phyloP scores from a whole-genome alignment of 2,113 vertebrate genomes.

The Saguinus imperator region DNA sequence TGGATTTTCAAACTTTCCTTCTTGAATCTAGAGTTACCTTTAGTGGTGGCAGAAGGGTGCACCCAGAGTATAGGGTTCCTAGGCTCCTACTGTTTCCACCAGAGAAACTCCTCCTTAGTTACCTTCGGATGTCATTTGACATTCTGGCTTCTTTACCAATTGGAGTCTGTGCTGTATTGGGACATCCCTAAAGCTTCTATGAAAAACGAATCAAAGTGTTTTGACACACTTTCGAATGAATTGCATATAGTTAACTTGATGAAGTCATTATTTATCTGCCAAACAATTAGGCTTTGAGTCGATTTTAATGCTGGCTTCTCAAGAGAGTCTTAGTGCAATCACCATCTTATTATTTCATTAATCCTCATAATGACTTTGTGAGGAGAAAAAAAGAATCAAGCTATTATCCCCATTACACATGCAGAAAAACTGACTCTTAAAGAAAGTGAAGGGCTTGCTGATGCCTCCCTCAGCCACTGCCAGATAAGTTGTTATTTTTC shows the following conservation, averaged over 20 bases:
- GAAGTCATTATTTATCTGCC: constrained; percentile 33
- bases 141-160: not conserved
- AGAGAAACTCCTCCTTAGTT: not conserved
- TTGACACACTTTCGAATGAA: constrained; percentile 29
- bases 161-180: not conserved
- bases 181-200: not conserved
- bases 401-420: constrained; percentile 62
- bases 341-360: constrained; percentile 40
- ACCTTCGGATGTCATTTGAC: not conserved
- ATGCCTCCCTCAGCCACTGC: not conserved
- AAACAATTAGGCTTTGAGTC: constrained; percentile 28
- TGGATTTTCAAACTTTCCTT: not conserved
- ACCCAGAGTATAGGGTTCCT: not conserved
- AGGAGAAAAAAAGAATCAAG: not conserved
- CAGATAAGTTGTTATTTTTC: not conserved
- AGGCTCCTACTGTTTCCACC: not conserved
- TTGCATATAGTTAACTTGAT: not conserved
- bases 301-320: constrained; percentile 18
- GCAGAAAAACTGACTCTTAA: constrained; percentile 59
- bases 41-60: not conserved
- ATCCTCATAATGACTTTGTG: constrained; percentile 7
- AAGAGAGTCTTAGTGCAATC: not conserved
- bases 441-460: not conserved
- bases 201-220: not conserved
- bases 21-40: not conserved